phyloP scores from a whole-genome alignment of 2,888 invertebrate species.

The Chymomyza caudatula region DNA sequence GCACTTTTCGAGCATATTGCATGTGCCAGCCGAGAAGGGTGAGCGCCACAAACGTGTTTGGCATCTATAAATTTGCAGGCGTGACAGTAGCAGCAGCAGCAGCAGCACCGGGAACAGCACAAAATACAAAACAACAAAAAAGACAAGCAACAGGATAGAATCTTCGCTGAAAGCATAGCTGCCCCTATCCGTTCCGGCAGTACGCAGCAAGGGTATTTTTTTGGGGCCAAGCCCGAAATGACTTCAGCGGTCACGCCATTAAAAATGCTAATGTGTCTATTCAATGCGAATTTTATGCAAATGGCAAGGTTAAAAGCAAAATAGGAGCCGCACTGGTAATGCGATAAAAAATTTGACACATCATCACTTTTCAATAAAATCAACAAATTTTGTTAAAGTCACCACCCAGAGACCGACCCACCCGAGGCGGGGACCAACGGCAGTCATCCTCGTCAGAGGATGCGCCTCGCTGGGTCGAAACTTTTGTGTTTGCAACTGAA shows the following conservation, averaged over 20 bases:
- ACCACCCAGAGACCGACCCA: conserved; percentile 33
- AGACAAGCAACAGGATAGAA: neutral
- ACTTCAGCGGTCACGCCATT: conserved; percentile 57
- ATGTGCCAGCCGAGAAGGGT: neutral
- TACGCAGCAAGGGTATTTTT: neutral
- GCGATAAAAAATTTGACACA: conserved; percentile 73
- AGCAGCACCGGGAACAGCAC: neutral
- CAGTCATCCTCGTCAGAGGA: conserved; percentile 24
- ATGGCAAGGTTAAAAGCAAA: conserved; percentile 71
- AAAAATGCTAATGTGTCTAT: conserved; percentile 73
- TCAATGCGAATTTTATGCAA: conserved; percentile 72
- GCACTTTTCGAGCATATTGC: neutral
- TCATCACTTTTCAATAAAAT: conserved; percentile 72
- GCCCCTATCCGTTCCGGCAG: neutral
- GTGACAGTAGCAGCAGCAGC: conserved; percentile 11
- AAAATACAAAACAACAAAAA: conserved; percentile 2
- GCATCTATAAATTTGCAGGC: conserved; percentile 62
- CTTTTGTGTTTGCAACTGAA: conserved; percentile 4
- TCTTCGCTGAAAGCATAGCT: conserved; percentile 1
- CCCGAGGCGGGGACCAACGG: neutral
- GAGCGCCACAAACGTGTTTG: conserved; percentile 54
- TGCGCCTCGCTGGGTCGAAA: conserved; percentile 48
- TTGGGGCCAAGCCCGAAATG: conserved; percentile 32
- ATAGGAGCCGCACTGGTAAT: conserved; percentile 64
- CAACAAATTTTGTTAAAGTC: conserved; percentile 73